These are phyloP conservation scores for Pasiphila rectangulata DNA, from an alignment of 2,888 invertebrate genomes.

Conservation along the genomic window DNA sequence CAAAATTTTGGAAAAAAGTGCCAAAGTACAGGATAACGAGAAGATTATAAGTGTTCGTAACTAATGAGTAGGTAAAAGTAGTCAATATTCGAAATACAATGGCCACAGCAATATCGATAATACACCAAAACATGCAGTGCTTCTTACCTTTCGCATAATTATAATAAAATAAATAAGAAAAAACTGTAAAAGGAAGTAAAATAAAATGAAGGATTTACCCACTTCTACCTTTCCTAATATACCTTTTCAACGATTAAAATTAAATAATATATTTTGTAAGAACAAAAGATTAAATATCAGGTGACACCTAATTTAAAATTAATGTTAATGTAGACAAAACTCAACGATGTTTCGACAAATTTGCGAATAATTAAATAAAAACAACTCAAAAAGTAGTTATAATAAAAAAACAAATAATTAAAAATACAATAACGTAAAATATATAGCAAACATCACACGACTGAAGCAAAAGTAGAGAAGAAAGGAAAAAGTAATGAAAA, in stretches of 20 bases:
- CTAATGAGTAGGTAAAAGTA: too few relatives aligned
- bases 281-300: too few relatives aligned
- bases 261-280: too few relatives aligned
- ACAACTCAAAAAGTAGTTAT: neutral
- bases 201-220: neutral
- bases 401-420: constrained; percentile 15
- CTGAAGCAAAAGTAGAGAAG: constrained; percentile 63
- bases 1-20: too few relatives aligned
- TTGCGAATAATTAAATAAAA: constrained; percentile 2
- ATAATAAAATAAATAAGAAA: constrained; percentile 1
- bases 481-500: constrained; percentile 52
- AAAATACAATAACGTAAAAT: constrained; percentile 38
- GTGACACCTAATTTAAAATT: too few relatives aligned
- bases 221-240: neutral
- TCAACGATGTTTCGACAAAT: too few relatives aligned
- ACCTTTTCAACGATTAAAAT: too few relatives aligned
- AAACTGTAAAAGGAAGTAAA: neutral
- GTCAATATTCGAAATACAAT: constrained; percentile 13
- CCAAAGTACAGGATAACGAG: too few relatives aligned
- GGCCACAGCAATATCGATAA: constrained; percentile 27
- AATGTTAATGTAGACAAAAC: too few relatives aligned
- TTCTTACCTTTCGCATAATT: constrained; percentile 37
- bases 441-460: constrained; percentile 69
- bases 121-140: constrained; percentile 47
- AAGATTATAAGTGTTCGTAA: too few relatives aligned